Conservation (phyloP, 2,888 invertebrate genomes). For the Monopis laevigella region DNA sequence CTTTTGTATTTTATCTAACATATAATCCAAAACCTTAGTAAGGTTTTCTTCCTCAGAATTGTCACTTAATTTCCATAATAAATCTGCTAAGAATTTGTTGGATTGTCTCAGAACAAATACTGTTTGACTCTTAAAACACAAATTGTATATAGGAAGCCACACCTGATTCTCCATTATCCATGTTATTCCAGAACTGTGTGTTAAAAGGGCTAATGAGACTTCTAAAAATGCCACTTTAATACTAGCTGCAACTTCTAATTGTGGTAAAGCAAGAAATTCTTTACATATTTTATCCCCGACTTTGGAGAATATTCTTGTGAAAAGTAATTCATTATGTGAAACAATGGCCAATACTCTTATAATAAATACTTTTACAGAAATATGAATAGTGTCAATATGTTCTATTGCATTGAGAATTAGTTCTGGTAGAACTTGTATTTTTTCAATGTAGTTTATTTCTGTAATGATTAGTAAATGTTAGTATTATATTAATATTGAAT, state of each 20-base stretch:
- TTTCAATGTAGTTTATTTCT: constrained; percentile 36
- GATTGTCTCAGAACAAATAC: constrained; percentile 76
- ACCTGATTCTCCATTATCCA: constrained; percentile 71
- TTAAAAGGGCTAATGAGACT: constrained; percentile 67
- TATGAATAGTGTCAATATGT: constrained; percentile 32
- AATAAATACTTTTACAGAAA: constrained; percentile 66
- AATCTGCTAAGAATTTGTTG: constrained; percentile 69
- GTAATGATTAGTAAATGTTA: constrained; percentile 22
- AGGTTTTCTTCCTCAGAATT: constrained; percentile 56
- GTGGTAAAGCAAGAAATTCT: constrained; percentile 33
- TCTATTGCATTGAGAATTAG: constrained; percentile 34
- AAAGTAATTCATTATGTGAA: constrained; percentile 66
- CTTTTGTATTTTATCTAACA: constrained; percentile 68
- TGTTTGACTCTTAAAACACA: constrained; percentile 73
- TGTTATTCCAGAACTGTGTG: constrained; percentile 70
- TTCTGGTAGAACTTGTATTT: constrained; percentile 34
- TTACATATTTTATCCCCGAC: constrained; percentile 30
- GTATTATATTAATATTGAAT: no score
- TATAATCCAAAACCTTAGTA: constrained; percentile 60
- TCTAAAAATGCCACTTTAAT: constrained; percentile 74
- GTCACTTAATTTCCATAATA: constrained; percentile 65
- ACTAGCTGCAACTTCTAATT: constrained; percentile 60
- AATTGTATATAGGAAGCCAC: constrained; percentile 73
- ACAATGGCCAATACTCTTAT: constrained; percentile 70
- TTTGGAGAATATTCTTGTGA: constrained; percentile 62